These are phyloP conservation scores for Petrocephalus schoutedeni DNA, from an alignment of 2,797 vertebrate genomes.

Conservation along the genomic window DNA sequence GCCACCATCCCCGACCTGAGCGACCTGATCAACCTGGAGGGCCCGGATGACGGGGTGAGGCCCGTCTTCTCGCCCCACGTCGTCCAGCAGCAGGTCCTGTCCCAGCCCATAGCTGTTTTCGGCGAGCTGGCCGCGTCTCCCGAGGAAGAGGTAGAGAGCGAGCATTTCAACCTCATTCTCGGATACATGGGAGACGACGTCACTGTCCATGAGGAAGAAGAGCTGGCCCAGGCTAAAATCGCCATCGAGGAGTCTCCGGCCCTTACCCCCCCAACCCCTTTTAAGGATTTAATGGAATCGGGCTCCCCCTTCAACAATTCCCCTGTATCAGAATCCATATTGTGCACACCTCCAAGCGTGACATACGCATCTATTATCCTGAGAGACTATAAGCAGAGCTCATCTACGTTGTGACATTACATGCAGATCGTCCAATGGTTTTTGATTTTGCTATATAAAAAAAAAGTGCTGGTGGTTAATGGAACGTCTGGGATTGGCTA, in stretches of 20 bases:
- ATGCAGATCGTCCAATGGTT: neutral
- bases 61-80: conserved; percentile 62
- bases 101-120: conserved; percentile 65
- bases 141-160: conserved; percentile 64
- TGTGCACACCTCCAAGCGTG: conserved; percentile 78
- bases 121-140: conserved; percentile 61
- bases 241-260: conserved; percentile 76
- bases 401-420: conserved; percentile 81
- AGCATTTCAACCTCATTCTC: conserved; percentile 82
- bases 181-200: conserved; percentile 81
- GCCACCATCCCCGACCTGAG: conserved; percentile 61
- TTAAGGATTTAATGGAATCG: conserved; percentile 77
- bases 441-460: conserved; percentile 13
- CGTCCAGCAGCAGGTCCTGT: conserved; percentile 62
- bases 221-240: conserved; percentile 64
- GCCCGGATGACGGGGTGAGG: conserved; percentile 53
- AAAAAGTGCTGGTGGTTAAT: neutral
- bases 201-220: conserved; percentile 65
- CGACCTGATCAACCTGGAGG: conserved; percentile 53
- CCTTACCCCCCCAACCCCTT: conserved; percentile 89
- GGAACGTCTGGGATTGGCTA: conserved; percentile 1
- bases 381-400: conserved; percentile 88
- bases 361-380: conserved; percentile 86
- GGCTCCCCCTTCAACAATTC: conserved; percentile 78
- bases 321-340: conserved; percentile 83